phyloP scores from a whole-genome alignment of 2,113 vertebrate species.

The Zapornia atra region DNA sequence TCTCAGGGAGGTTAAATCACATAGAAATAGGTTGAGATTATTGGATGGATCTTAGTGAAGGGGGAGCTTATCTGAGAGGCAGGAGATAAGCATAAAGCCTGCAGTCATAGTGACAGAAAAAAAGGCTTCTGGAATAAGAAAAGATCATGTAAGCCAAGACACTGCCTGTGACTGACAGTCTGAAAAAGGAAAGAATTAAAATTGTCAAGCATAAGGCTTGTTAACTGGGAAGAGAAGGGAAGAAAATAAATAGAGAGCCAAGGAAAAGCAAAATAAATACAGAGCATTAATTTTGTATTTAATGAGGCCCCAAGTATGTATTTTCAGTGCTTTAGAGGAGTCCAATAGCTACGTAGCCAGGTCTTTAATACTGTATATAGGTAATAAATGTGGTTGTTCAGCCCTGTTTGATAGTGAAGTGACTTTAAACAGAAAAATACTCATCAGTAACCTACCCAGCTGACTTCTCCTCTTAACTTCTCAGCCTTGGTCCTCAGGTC shows the following conservation, averaged over 20 bases:
- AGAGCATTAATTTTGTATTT: background rate
- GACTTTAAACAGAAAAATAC: background rate
- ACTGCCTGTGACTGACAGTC: background rate
- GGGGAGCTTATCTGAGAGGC: constrained; percentile 27
- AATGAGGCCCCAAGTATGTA: background rate
- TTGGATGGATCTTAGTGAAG: constrained; percentile 14
- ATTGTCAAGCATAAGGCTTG: background rate
- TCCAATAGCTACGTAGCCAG: background rate
- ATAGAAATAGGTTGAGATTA: constrained; percentile 36
- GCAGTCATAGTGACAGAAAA: constrained; percentile 13
- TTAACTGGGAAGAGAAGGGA: background rate
- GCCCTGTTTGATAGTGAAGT: background rate
- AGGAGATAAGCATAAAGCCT: constrained; percentile 34
- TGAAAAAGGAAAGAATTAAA: background rate
- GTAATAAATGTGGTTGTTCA: background rate
- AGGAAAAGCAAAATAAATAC: background rate
- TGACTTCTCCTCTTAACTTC: background rate
- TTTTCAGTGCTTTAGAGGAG: background rate
- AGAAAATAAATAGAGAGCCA: background rate
- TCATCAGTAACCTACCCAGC: background rate
- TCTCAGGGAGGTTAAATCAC: constrained; percentile 25
- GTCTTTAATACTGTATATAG: background rate
- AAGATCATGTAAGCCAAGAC: constrained; percentile 29
- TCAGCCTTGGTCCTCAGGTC: background rate
- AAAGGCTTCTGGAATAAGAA: constrained; percentile 42